A percentile compares a stretch with the other conserved stretches of the same genome.
Evolutionary conservation across 2,113 vertebrate genomes (phyloP).

Genomic region (Pelodiscus sinensis): DNA sequence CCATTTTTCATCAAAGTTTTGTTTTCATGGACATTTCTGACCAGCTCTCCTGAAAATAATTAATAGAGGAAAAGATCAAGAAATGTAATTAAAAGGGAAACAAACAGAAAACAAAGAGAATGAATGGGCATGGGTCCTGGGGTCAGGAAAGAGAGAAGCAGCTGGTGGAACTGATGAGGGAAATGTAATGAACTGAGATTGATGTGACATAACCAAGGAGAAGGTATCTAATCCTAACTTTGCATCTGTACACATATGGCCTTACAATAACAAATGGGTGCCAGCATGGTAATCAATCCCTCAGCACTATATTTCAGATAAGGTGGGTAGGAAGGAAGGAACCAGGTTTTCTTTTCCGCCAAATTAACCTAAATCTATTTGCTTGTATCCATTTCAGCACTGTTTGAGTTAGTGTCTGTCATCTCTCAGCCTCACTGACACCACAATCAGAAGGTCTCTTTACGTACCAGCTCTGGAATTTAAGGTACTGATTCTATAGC

Average conservation of each 20-base stretch:
- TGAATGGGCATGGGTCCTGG: slow-evolving; percentile 48
- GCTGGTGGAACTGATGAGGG: slow-evolving; percentile 65
- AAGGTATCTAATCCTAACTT: slow-evolving; percentile 66
- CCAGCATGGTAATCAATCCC: slow-evolving; percentile 72
- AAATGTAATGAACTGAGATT: slow-evolving; percentile 75
- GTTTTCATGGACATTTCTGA: slow-evolving; percentile 59
- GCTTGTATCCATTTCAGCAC: neutral
- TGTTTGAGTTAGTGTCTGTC: neutral
- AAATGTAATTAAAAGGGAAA: slow-evolving; percentile 66
- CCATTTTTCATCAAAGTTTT: slow-evolving; percentile 56
- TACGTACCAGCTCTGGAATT: neutral
- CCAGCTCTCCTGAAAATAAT: slow-evolving; percentile 53
- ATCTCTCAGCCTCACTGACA: neutral
- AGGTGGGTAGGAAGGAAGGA: slow-evolving; percentile 63
- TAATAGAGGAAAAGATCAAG: slow-evolving; percentile 52
- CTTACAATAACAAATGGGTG: slow-evolving; percentile 72
- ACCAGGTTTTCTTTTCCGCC: slow-evolving; percentile 40
- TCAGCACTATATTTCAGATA: slow-evolving; percentile 65
- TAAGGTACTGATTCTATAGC: neutral
- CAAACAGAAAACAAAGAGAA: slow-evolving; percentile 64
- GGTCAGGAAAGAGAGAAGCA: slow-evolving; percentile 70
- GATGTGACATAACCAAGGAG: slow-evolving; percentile 68
- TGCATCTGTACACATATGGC: slow-evolving; percentile 69
- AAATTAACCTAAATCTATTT: slow-evolving; percentile 39
- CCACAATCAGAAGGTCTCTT: neutral